Conservation (phyloP, 2,888 invertebrate genomes). For the Zelleria hepariella region DNA sequence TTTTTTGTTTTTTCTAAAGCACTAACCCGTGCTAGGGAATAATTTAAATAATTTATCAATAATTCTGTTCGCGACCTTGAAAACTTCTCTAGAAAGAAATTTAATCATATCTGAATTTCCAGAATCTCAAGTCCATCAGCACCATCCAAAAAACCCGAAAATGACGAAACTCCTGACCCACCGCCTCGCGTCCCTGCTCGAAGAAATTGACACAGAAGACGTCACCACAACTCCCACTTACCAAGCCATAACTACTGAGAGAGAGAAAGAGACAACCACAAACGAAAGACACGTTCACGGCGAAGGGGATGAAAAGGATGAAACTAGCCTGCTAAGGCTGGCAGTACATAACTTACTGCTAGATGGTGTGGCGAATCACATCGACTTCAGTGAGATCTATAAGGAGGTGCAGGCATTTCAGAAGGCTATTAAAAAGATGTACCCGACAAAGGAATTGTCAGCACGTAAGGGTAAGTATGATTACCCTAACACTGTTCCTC, state of each 20-base stretch:
- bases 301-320: conserved; percentile 8
- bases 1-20: no score
- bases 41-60: no score
- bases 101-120: no score
- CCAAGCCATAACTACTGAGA: no score
- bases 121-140: conserved; percentile 28
- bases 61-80: no score
- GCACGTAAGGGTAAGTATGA: background rate
- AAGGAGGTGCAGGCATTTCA: conserved; percentile 24
- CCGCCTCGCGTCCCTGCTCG: conserved; percentile 34
- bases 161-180: conserved; percentile 37
- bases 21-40: no score
- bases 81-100: no score
- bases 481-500: conserved; percentile 7
- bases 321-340: conserved; percentile 30
- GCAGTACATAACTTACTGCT: conserved; percentile 44
- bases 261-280: conserved; percentile 8
- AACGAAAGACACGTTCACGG: conserved; percentile 9
- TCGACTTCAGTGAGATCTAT: conserved; percentile 39
- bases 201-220: conserved; percentile 42
- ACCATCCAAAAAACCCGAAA: conserved; percentile 34
- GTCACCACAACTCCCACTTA: conserved; percentile 5
- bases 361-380: conserved; percentile 40
- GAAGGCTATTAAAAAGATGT: conserved; percentile 13
- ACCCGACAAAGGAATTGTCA: background rate